Percentiles rank a stretch among this genome's conserved stretches.
Conservation (phyloP, 2,113 vertebrate genomes). For the Cephalopterus ornatus region DNA sequence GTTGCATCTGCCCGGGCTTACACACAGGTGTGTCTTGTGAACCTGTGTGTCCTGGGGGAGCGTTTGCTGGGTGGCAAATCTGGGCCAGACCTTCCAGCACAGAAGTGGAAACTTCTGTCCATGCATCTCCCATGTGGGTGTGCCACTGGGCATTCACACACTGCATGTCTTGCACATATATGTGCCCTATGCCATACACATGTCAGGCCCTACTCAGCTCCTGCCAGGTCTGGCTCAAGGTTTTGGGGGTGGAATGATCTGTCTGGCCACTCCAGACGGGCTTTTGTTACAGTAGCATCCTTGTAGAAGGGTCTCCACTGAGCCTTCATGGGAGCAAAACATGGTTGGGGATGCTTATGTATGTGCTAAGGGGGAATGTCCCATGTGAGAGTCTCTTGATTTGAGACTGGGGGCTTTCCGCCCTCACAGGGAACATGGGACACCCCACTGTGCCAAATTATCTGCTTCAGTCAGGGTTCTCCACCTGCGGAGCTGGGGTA, state of each 20-base stretch:
- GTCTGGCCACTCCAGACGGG: rapidly evolving
- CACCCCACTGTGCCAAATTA: rapidly evolving
- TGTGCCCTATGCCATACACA: rapidly evolving
- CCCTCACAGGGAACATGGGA: rapidly evolving
- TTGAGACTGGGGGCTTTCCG: not conserved
- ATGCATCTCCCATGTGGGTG: rapidly evolving
- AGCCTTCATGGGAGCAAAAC: not conserved
- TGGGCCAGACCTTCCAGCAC: not conserved
- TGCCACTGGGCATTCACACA: not conserved
- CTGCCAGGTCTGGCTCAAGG: not conserved
- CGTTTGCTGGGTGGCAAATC: rapidly evolving
- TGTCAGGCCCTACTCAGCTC: not conserved
- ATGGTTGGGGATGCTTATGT: not conserved
- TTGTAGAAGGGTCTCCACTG: not conserved
- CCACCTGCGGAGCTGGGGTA: not conserved
- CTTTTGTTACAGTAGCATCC: not conserved
- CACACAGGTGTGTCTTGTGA: rapidly evolving
- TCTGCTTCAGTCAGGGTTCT: not conserved
- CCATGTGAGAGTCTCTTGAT: rapidly evolving
- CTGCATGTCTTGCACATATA: rapidly evolving
- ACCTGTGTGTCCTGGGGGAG: not conserved
- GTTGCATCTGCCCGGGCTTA: not conserved
- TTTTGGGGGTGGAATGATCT: not conserved
- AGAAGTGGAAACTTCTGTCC: not conserved
- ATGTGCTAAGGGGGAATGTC: not conserved